phyloP scores from a whole-genome alignment of 2,797 vertebrate species.

The Dendrocincla fuliginosa region DNA sequence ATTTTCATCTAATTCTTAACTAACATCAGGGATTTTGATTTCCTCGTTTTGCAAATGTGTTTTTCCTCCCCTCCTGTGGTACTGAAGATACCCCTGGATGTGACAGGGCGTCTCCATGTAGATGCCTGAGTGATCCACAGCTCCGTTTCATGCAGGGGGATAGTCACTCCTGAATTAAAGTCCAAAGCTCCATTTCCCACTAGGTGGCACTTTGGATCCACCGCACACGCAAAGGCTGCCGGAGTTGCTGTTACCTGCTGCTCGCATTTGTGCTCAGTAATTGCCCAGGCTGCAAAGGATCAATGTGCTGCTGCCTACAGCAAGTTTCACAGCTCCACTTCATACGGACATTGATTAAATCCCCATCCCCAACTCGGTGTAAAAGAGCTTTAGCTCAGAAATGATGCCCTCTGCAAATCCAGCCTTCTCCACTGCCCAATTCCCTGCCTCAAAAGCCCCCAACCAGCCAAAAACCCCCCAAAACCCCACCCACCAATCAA shows the following conservation, averaged over 20 bases:
- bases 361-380: not conserved
- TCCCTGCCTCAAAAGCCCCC: not conserved
- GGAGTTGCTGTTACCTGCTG: not conserved
- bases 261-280: not conserved
- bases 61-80: fast-evolving
- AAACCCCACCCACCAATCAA: not conserved
- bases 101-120: not conserved
- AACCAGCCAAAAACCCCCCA: not conserved
- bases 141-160: not conserved
- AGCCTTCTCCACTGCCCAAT: not conserved
- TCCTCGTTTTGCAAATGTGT: fast-evolving
- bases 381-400: not conserved
- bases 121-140: not conserved
- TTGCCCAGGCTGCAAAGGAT: conserved; percentile 27
- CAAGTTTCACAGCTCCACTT: conserved; percentile 23
- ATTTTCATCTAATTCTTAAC: not conserved
- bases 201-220: conserved; percentile 67
- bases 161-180: not conserved
- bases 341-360: conserved; percentile 39
- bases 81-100: not conserved
- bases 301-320: not conserved
- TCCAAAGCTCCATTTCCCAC: not conserved
- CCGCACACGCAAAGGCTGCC: not conserved
- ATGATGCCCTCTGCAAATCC: not conserved
- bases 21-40: not conserved